These are phyloP conservation scores for Myzus persicae DNA, from an alignment of 1,140 invertebrate genomes.

Conservation along the genomic window DNA sequence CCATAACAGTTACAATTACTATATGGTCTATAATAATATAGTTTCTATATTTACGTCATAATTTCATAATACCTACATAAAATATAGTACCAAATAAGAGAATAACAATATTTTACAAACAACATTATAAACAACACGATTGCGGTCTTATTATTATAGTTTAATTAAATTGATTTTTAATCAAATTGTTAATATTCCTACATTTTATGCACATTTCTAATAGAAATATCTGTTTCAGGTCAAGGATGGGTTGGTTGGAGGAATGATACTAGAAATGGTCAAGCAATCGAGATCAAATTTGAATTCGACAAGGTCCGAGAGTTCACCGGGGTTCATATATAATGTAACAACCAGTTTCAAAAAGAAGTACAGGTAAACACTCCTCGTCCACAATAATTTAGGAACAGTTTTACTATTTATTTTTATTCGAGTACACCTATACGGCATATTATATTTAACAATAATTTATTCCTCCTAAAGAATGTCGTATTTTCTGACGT, in stretches of 20 bases:
- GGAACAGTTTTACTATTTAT: neutral
- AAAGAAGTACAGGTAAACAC: slow-evolving; percentile 77
- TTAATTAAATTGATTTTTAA: neutral
- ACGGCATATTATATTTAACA: neutral
- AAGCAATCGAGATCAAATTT: slow-evolving; percentile 80
- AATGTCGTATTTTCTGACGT: neutral
- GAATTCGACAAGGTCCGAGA: slow-evolving; percentile 88
- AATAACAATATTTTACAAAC: neutral
- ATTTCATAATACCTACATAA: neutral
- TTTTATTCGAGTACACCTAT: too few species aligned
- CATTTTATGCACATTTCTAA: neutral
- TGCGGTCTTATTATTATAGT: neutral
- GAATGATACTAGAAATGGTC: slow-evolving; percentile 76
- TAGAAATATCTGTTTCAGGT: slow-evolving; percentile 62
- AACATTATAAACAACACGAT: neutral
- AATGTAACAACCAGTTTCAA: slow-evolving; percentile 82
- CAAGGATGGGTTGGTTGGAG: slow-evolving; percentile 93
- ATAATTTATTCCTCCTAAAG: slow-evolving; percentile 15
- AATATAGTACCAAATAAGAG: neutral
- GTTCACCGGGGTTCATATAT: slow-evolving; percentile 84
- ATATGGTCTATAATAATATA: neutral
- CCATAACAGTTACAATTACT: neutral
- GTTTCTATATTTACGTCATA: neutral
- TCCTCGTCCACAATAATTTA: neutral
- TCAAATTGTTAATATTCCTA: neutral